Conservation (phyloP, 2,888 invertebrate genomes). For the Sepiola atlantica region DNA sequence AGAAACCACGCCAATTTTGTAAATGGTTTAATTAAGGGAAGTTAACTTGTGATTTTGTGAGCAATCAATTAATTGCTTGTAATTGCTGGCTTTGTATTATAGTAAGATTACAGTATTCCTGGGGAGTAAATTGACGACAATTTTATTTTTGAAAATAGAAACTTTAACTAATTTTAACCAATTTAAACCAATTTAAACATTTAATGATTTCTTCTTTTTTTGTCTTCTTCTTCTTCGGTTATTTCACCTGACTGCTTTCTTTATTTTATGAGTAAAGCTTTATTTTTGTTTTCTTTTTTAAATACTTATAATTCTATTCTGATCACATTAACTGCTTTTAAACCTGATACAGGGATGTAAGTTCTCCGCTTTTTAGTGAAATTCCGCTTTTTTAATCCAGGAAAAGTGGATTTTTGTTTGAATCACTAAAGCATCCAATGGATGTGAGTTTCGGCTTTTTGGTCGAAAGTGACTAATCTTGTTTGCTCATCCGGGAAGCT, state of each 20-base stretch:
- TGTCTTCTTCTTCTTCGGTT: neutral
- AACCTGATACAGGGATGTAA: no score
- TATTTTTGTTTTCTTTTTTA: no score
- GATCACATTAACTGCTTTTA: no score
- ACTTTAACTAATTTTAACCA: neutral
- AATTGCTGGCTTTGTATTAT: neutral
- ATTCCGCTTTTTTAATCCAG: no score
- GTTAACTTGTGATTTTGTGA: neutral
- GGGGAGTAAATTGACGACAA: neutral
- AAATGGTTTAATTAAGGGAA: conserved; percentile 7
- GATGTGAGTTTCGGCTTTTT: no score
- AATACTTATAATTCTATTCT: no score
- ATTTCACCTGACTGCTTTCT: neutral
- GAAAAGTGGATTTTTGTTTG: no score
- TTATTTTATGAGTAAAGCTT: no score
- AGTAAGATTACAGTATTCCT: neutral
- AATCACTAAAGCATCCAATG: no score
- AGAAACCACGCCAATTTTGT: neutral
- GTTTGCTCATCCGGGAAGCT: no score
- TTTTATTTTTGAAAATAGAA: neutral
- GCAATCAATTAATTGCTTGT: conserved; percentile 32
- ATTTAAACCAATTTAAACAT: conserved; percentile 16
- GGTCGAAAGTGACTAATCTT: no score
- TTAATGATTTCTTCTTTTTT: neutral
- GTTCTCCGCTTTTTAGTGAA: no score